Conservation (phyloP, 2,888 invertebrate species). For the Dasysyrphus albostriatus region DNA sequence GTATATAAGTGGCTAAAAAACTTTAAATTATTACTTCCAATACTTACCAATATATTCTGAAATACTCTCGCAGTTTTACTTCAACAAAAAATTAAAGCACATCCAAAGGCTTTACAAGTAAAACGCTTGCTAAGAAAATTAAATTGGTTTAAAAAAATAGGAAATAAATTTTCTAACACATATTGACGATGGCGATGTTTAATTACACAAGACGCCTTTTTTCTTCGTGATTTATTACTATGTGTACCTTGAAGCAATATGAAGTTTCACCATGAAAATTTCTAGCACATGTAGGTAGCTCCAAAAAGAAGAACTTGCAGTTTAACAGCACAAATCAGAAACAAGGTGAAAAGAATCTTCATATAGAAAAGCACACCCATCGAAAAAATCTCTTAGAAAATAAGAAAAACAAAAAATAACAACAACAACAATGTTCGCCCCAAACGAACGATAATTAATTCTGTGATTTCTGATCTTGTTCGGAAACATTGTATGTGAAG, state of each 20-base stretch:
- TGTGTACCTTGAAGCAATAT: too few species aligned
- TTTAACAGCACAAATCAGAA: not conserved
- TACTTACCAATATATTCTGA: too few species aligned
- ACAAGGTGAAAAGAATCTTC: not conserved
- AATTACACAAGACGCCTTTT: not conserved
- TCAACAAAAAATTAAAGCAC: too few species aligned
- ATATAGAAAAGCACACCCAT: not conserved
- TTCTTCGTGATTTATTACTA: not conserved
- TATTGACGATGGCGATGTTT: not conserved
- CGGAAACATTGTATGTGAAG: slow-evolving; percentile 60
- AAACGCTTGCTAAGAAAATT: too few species aligned
- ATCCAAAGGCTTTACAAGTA: too few species aligned
- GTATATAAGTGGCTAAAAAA: too few species aligned
- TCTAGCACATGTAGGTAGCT: not conserved
- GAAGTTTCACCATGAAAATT: not conserved
- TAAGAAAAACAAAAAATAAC: not conserved
- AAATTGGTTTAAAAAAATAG: too few species aligned
- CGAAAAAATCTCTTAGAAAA: not conserved
- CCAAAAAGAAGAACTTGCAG: not conserved
- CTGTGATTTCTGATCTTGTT: slow-evolving; percentile 67
- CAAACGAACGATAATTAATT: slow-evolving; percentile 67
- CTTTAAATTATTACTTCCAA: too few species aligned
- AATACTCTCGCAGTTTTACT: too few species aligned
- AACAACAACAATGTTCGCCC: slow-evolving; percentile 56
- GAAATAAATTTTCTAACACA: not conserved